Conservation (phyloP, 2,797 vertebrate species). For the Malurus leucopterus region DNA sequence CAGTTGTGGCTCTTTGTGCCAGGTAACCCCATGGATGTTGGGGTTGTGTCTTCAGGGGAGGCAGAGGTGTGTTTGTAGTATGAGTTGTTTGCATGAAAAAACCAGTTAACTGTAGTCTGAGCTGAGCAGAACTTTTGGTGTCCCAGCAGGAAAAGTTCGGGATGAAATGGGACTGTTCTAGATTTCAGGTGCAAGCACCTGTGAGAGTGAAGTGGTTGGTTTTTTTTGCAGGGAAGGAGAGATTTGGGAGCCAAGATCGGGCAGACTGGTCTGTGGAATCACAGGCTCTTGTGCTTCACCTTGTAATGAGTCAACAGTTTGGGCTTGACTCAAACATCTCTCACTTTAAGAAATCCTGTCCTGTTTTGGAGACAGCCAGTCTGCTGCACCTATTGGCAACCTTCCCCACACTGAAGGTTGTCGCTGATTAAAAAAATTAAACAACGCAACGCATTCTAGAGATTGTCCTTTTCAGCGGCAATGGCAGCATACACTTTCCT, state of each 20-base stretch:
- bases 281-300: not conserved
- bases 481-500: not conserved
- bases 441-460: rapidly evolving
- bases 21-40: not conserved
- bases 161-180: not conserved
- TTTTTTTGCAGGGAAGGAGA: not conserved
- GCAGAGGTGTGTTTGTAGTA: not conserved
- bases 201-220: not conserved
- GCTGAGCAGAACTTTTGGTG: not conserved
- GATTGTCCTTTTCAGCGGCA: not conserved
- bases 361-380: not conserved
- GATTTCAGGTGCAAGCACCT: not conserved
- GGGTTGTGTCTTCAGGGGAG: not conserved
- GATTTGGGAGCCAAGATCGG: not conserved
- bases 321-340: not conserved
- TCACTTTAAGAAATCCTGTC: not conserved
- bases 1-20: not conserved
- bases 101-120: not conserved
- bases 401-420: not conserved
- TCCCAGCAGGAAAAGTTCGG: not conserved
- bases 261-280: not conserved
- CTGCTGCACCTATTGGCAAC: not conserved
- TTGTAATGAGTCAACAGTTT: not conserved
- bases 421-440: not conserved
- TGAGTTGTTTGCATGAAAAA: not conserved